These are phyloP conservation scores for Pandemis cinnamomeana DNA, from an alignment of 2,888 invertebrate genomes.

Conservation along the genomic window DNA sequence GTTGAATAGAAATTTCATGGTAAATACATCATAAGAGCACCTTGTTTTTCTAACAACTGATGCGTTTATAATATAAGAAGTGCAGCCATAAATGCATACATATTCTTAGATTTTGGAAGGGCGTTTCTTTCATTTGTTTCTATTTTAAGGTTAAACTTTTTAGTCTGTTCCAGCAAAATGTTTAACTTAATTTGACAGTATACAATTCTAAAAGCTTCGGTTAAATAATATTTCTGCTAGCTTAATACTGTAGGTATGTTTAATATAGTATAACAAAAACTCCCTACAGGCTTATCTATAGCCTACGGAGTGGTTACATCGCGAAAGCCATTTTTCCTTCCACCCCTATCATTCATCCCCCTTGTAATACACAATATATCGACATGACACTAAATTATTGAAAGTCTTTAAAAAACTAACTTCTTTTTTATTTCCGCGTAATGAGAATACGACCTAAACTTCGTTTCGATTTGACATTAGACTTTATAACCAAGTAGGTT, in stretches of 20 bases:
- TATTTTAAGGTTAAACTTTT: too few relatives aligned
- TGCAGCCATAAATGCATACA: too few relatives aligned
- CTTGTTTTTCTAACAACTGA: not conserved
- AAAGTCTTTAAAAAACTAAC: not conserved
- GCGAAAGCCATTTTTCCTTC: constrained; percentile 29
- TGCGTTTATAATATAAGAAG: too few relatives aligned
- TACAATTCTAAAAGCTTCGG: too few relatives aligned
- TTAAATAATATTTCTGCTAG: too few relatives aligned
- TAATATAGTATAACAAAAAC: constrained; percentile 1
- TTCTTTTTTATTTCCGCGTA: not conserved
- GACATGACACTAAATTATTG: constrained; percentile 17
- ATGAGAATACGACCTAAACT: not conserved
- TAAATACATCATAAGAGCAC: not conserved
- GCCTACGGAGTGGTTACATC: constrained; percentile 27
- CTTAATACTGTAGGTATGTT: constrained; percentile 2
- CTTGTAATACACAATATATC: constrained; percentile 16
- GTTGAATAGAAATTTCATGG: not conserved
- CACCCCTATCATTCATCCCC: constrained; percentile 27
- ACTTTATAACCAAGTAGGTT: not conserved
- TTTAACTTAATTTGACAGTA: too few relatives aligned
- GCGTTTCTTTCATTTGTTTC: too few relatives aligned
- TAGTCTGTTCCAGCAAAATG: too few relatives aligned
- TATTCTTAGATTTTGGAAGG: too few relatives aligned
- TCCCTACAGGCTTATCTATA: constrained; percentile 31
- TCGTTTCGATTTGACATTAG: not conserved